Evolutionary conservation across 2,888 invertebrate species (phyloP), one percentile per base, ranked within the genome.

Genomic region (Catocala nupta): DNA sequence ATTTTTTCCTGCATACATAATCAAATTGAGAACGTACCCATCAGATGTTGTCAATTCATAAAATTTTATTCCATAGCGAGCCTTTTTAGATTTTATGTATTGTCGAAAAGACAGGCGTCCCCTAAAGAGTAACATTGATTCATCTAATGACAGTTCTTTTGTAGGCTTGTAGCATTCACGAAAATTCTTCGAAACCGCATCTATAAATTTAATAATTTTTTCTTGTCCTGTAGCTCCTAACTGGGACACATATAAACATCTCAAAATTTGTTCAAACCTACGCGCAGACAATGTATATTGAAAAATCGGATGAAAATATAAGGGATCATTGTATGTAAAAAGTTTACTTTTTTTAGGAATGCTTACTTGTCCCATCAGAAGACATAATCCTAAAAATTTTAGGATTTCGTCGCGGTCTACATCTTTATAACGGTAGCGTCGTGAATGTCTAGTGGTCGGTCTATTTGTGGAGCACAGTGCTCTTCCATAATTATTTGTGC

Each of bases 61-160:
- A 56, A 77, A 80, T 53, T 79, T 78, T 55, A 81, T 78, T 16
- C 77, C 77, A 51, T 81, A 78, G 5, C 71, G 68, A 36, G 76
- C 70, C 55, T 78, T 78, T 58, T 78, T 80, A 49, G 11, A 34
- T 50, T 50, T 11, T 39, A 43, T 44, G 51, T 43, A 33, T 49
- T 43, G 43, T 43, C 43, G 10, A 43, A 43, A 44, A 75, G 36
- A 36, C 36, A 36, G 36, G 36, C 36, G 36, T 36, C 36, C 78
- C 55, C 76, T 59, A 57, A 65, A 76, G 45, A 77, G 63, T 25
- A 80, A 43, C 16, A 78, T 53, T 7, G 78, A 77, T 56, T 78
- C 77, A 52, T 78, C 76, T 43, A 81, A 60, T 52, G 71, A 74
- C 8, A 79, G 51, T 51, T 81, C 60, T 63, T 68, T 68, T 16